Evolutionary conservation across 2,797 vertebrate genomes (phyloP), one percentile per base, ranked within the genome.

Genomic region (Remorina albescens): DNA sequence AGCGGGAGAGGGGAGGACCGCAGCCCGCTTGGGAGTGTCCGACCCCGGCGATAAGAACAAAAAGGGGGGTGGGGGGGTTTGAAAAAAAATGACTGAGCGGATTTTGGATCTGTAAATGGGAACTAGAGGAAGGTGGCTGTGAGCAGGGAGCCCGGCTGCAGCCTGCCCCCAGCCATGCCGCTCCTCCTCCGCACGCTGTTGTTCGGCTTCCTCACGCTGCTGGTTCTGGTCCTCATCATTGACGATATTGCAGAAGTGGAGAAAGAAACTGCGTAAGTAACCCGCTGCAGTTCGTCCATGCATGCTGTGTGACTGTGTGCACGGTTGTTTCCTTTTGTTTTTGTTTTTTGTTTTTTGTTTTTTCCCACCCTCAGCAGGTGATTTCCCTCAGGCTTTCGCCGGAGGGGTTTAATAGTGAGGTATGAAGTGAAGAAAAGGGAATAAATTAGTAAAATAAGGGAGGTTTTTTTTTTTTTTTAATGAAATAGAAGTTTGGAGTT

Each of bases 241-340:
- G 95, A 95, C 7, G 96, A 98, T 92, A 95, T 98, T 74, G 95
- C 96, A 71, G 93, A 97, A 96, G 95, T 98, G 86, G 95, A 97
- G 80, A 93, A 96, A 93, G 95, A 96, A 88, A 94, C 94, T 87
- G 94, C 95, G 97, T 98, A 93, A 96, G 93, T 94, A 83, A 18
- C 70, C 46, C 64, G 4, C 57, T 8, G 47, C 71, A 16, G 65
- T 73, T 32, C 28, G 11, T 39, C 71, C 55, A 16, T 37, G 34
- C 44, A 28, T n/a, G 9, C 51, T n/a, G 30, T 19, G 60, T n/a
- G 68, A 34, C 66, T 0, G n/a, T n/a, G n/a, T n/a, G 54, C 1
- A 15, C 63, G 44, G 70, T 85, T 86, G 74, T 84, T 80, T n/a
- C n/a, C n/a, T n/a, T n/a, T n/a, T n/a, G n/a, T n/a, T n/a, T n/a